A percentile compares a stretch with the other conserved stretches of the same genome.
Conservation (phyloP, 1,140 invertebrate genomes). For the Brachionus manjavacas region DNA sequence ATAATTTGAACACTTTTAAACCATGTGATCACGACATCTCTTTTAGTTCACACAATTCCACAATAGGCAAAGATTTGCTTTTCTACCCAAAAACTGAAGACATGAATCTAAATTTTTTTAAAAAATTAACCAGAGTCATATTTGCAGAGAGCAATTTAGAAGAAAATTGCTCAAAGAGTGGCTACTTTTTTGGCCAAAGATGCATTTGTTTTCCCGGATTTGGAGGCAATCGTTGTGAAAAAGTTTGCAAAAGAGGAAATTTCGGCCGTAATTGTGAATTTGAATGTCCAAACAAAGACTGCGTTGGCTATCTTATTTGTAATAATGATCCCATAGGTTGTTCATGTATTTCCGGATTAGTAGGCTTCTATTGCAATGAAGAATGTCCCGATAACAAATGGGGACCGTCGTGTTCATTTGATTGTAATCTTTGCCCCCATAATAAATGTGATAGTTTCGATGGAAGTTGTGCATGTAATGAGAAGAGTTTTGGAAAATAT, state of each 20-base stretch:
- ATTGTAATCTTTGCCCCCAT: neutral
- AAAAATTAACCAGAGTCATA: conserved; percentile 7
- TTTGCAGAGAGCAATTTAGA: neutral
- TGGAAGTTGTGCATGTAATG: neutral
- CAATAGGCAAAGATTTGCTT: neutral
- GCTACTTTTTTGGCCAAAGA: neutral
- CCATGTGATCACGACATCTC: neutral
- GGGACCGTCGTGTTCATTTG: neutral
- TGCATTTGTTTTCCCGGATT: neutral
- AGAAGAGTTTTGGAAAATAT: neutral
- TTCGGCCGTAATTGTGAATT: conserved; percentile 8
- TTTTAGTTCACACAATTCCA: neutral
- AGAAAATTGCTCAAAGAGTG: neutral
- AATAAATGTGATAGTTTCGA: conserved; percentile 12
- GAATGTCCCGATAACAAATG: neutral
- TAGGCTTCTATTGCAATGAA: conserved; percentile 16
- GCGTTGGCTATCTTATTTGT: neutral
- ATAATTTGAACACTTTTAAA: neutral
- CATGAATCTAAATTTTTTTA: conserved; percentile 19
- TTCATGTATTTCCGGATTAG: conserved; percentile 5
- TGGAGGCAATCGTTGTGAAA: neutral
- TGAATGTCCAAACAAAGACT: neutral
- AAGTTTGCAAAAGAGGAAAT: neutral
- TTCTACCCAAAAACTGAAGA: conserved; percentile 14
- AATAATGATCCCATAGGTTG: neutral